Percentiles rank a stretch among this genome's conserved stretches.
Evolutionary conservation across 92 coral and sea anemone genomes (phyloP).

Genomic region (Actinostola sp.): DNA sequence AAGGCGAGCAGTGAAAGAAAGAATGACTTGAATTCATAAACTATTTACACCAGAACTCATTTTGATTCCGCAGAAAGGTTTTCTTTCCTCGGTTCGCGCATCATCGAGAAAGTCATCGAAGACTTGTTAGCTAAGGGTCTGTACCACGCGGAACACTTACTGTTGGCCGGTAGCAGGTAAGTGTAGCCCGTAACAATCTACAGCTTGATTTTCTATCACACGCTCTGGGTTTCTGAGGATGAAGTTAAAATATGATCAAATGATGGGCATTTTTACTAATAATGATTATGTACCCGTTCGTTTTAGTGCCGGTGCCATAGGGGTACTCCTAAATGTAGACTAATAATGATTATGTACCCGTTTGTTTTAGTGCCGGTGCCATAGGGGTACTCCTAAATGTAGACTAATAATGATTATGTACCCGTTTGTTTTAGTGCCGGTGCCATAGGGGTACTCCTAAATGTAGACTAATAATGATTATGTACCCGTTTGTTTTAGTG

Average conservation of each 20-base stretch:
- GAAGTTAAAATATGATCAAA: too few relatives aligned
- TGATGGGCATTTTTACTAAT: too few relatives aligned
- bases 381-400: background rate
- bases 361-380: constrained; percentile 9
- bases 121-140: constrained; percentile 76
- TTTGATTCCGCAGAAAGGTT: constrained; percentile 74
- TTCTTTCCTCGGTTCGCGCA: constrained; percentile 88
- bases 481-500: background rate
- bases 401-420: constrained; percentile 3
- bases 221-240: too few relatives aligned
- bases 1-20: too few relatives aligned
- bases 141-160: constrained; percentile 61
- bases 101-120: constrained; percentile 79
- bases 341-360: too few relatives aligned
- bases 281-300: too few relatives aligned
- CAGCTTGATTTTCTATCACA: too few relatives aligned
- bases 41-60: too few relatives aligned
- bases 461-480: constrained; percentile 33
- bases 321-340: background rate
- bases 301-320: constrained; percentile 7
- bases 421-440: constrained; percentile 1
- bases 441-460: constrained; percentile 82
- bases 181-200: background rate
- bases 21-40: too few relatives aligned
- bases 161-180: constrained; percentile 97